These are phyloP conservation scores for Podarcis cretensis DNA, from an alignment of 2,113 vertebrate species.

Conservation along the genomic window DNA sequence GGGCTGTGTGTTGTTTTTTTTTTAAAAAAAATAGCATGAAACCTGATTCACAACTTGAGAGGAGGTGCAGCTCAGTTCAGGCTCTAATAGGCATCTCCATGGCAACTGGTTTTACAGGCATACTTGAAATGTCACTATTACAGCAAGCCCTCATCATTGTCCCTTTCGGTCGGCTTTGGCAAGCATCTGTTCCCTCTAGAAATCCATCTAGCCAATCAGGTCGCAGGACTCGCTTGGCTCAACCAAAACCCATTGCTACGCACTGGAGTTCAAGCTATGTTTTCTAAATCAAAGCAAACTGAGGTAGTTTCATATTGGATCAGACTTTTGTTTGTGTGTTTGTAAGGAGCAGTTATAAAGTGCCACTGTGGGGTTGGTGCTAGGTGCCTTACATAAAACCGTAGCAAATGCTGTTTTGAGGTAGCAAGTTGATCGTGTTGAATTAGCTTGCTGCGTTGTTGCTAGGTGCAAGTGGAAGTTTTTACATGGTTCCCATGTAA, in stretches of 20 bases:
- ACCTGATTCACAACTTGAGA: conserved; percentile 72
- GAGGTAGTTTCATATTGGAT: not conserved
- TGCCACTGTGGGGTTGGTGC: not conserved
- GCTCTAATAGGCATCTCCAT: conserved; percentile 66
- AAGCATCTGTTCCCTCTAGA: not conserved
- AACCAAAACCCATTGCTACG: not conserved
- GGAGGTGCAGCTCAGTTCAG: conserved; percentile 54
- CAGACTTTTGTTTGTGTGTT: not conserved
- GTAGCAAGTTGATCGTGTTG: not conserved
- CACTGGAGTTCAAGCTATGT: not conserved
- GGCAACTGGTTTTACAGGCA: conserved; percentile 67
- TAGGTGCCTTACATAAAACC: not conserved
- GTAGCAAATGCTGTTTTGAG: not conserved
- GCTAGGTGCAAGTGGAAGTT: not conserved
- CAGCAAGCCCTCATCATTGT: not conserved
- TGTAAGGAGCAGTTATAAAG: not conserved
- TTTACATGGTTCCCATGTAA: not conserved
- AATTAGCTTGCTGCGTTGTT: not conserved
- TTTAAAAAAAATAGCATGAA: conserved; percentile 60
- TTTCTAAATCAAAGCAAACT: not conserved
- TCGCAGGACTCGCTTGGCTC: not conserved
- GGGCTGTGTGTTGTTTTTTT: conserved; percentile 5
- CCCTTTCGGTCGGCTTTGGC: not conserved
- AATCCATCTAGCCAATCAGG: fast-evolving
- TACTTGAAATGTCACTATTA: conserved; percentile 53